A percentile compares a stretch with the other conserved stretches of the same genome.
Evolutionary conservation across 2,113 vertebrate genomes (phyloP).

Genomic region (Columba livia): DNA sequence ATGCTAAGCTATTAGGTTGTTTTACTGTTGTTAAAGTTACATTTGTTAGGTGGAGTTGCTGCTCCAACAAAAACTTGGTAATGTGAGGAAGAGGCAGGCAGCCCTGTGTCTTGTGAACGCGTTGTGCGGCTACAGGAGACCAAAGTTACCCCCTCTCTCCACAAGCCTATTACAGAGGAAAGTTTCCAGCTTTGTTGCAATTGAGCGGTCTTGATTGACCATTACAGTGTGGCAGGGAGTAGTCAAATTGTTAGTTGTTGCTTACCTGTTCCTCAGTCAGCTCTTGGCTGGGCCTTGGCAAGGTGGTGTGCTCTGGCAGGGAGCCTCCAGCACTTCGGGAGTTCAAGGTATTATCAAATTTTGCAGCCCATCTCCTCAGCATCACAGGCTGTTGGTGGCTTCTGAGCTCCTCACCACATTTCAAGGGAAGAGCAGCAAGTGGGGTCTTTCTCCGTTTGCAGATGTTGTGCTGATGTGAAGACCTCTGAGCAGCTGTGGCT

Average conservation of each 20-base stretch:
- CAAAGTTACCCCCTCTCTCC: not conserved
- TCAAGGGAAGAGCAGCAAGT: not conserved
- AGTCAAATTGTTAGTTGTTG: not conserved
- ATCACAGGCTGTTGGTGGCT: fast-evolving
- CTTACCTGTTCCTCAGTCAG: not conserved
- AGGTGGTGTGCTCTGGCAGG: not conserved
- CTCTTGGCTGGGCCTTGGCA: not conserved
- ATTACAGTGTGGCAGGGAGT: not conserved
- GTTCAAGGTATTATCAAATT: not conserved
- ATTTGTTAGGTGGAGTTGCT: constrained; percentile 79
- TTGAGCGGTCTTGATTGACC: not conserved
- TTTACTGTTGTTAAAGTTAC: constrained; percentile 83
- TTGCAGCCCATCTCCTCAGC: fast-evolving
- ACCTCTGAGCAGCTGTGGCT: not conserved
- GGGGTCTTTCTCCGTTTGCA: not conserved
- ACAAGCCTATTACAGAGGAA: not conserved
- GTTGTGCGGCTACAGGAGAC: not conserved
- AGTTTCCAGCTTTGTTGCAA: not conserved
- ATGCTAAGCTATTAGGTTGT: constrained; percentile 81
- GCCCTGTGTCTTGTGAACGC: not conserved
- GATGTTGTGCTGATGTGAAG: not conserved
- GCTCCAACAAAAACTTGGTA: constrained; percentile 70
- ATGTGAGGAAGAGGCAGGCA: not conserved
- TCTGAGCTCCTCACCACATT: fast-evolving
- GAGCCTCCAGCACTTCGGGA: not conserved